These are phyloP conservation scores for Stenoptilia bipunctidactyla DNA, from an alignment of 2,888 invertebrate genomes.

Conservation along the genomic window DNA sequence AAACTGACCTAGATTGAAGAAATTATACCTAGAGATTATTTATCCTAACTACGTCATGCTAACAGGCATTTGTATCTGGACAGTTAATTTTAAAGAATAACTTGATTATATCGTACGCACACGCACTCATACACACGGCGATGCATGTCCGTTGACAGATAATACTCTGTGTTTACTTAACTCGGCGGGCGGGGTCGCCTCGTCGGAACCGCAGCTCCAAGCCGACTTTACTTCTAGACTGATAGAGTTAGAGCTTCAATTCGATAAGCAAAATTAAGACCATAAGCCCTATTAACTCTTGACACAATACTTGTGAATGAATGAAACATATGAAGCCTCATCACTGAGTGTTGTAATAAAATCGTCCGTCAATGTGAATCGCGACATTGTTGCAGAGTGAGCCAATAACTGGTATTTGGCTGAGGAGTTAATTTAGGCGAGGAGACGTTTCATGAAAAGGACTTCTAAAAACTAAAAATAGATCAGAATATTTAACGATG, in stretches of 20 bases:
- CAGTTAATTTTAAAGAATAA: constrained; percentile 49
- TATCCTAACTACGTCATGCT: constrained; percentile 11
- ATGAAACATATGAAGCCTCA: constrained; percentile 58
- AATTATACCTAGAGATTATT: constrained; percentile 20
- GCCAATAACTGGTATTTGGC: constrained; percentile 25
- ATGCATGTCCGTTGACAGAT: constrained; percentile 67
- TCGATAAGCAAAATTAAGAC: constrained; percentile 26
- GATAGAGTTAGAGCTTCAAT: constrained; percentile 40
- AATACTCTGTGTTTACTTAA: constrained; percentile 69
- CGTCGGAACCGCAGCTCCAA: constrained; percentile 20
- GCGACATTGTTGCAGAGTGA: constrained; percentile 23
- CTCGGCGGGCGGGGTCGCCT: constrained; percentile 59
- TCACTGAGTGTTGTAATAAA: constrained; percentile 53
- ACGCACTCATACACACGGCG: constrained; percentile 31
- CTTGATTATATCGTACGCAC: constrained; percentile 45
- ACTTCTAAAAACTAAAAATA: neutral
- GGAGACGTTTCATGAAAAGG: neutral
- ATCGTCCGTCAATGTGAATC: constrained; percentile 33
- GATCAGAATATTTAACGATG: constrained; percentile 23
- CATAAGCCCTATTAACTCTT: neutral
- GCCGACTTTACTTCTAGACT: constrained; percentile 29
- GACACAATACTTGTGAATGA: constrained; percentile 28
- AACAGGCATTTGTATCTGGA: constrained; percentile 21
- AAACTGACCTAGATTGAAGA: constrained; percentile 32
- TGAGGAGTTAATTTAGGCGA: too few species aligned